Conservation (phyloP, 2,888 invertebrate species). For the Aphodius granarius region DNA sequence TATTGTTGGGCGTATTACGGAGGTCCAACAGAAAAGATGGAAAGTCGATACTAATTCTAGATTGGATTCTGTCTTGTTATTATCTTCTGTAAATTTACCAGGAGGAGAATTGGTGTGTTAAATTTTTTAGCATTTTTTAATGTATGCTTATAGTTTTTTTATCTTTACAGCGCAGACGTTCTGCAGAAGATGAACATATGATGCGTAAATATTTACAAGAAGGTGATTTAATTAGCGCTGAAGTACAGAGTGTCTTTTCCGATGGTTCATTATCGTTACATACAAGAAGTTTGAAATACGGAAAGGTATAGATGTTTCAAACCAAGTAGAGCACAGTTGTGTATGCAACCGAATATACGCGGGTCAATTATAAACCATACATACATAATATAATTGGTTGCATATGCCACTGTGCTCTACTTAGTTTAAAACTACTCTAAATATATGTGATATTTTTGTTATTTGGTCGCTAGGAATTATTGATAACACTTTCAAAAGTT, state of each 20-base stretch:
- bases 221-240: constrained; percentile 96
- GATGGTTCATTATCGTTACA: constrained; percentile 94
- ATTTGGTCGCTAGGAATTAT: no score
- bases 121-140: neutral
- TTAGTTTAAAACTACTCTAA: no score
- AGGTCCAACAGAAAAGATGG: constrained; percentile 94
- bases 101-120: constrained; percentile 87
- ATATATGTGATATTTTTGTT: no score
- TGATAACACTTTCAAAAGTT: no score
- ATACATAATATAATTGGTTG: no score
- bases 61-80: constrained; percentile 79
- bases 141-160: constrained; percentile 7
- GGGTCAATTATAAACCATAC: neutral
- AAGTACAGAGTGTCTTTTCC: constrained; percentile 90
- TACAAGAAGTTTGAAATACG: constrained; percentile 95
- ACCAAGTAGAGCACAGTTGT: no score
- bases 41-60: constrained; percentile 93
- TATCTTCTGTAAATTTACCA: constrained; percentile 96
- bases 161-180: constrained; percentile 72
- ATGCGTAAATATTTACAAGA: constrained; percentile 95
- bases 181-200: constrained; percentile 95
- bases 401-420: no score
- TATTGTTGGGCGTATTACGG: constrained; percentile 90
- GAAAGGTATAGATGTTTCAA: constrained; percentile 69
- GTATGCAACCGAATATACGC: no score